Percentiles rank a stretch among this genome's conserved stretches.
Evolutionary conservation across 2,113 vertebrate genomes (phyloP).

Genomic region (Noturus placidus): DNA sequence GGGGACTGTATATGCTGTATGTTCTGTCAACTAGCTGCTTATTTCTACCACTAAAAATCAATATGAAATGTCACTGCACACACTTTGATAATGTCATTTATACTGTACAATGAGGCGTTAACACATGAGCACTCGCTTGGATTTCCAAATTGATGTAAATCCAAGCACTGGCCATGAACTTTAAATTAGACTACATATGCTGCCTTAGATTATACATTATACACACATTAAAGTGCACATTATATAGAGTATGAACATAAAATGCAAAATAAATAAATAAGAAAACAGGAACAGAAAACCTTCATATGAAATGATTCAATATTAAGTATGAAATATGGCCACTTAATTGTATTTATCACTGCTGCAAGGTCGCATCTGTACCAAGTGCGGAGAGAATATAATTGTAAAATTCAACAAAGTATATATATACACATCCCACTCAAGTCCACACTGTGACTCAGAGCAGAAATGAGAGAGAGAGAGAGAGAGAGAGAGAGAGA

Average conservation of each 20-base stretch:
- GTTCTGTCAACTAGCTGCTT: neutral
- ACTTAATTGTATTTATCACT: neutral
- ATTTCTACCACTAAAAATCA: neutral
- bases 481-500: neutral
- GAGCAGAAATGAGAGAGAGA: neutral
- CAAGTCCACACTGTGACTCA: neutral
- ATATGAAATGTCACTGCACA: neutral
- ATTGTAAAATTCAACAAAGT: neutral
- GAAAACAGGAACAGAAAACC: neutral
- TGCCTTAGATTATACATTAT: neutral
- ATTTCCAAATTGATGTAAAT: neutral
- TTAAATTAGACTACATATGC: neutral
- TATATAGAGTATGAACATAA: neutral
- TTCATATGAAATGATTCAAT: neutral
- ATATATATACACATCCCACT: neutral
- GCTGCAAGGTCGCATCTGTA: neutral
- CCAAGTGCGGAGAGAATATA: neutral
- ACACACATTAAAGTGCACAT: neutral
- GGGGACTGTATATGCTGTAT: too few relatives aligned
- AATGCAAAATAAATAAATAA: neutral
- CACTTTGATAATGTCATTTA: neutral
- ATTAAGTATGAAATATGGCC: neutral
- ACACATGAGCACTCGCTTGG: neutral
- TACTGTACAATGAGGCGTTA: neutral
- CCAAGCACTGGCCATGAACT: neutral